Conservation (phyloP, 2,888 invertebrate genomes). For the Cataglyphis livida region DNA sequence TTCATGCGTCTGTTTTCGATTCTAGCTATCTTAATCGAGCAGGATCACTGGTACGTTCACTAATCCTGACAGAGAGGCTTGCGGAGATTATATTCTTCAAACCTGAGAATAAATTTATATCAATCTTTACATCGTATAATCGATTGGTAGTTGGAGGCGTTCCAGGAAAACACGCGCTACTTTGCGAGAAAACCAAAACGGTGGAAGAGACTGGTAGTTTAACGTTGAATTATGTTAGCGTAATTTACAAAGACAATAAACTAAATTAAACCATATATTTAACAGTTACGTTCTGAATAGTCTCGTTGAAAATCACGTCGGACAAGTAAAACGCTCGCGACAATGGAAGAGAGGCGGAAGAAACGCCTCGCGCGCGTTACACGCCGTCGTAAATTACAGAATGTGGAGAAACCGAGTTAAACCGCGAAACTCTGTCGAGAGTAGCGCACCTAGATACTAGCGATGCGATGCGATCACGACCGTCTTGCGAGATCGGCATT, state of each 20-base stretch:
- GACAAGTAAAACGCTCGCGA: slow-evolving; percentile 38
- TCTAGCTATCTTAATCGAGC: slow-evolving; percentile 29
- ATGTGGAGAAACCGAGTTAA: slow-evolving; percentile 12
- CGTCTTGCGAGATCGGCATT: slow-evolving; percentile 67
- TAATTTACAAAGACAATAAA: slow-evolving; percentile 31
- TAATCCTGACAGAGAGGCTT: slow-evolving; percentile 1
- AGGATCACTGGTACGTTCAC: slow-evolving; percentile 37
- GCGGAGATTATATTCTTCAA: neutral
- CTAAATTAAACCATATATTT: slow-evolving; percentile 40
- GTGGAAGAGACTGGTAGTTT: neutral
- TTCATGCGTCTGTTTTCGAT: slow-evolving; percentile 34
- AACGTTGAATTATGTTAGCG: neutral
- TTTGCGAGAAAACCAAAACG: neutral
- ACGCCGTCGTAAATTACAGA: slow-evolving; percentile 47
- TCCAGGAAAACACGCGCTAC: too few species aligned
- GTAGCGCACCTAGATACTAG: neutral
- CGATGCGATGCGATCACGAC: slow-evolving; percentile 33
- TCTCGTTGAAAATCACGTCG: slow-evolving; percentile 33
- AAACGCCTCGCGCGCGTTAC: slow-evolving; percentile 49
- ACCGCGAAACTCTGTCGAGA: slow-evolving; percentile 33
- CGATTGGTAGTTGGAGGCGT: neutral
- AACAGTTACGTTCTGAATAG: slow-evolving; percentile 23
- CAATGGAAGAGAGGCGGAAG: slow-evolving; percentile 49
- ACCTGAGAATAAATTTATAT: neutral
- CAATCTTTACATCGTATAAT: neutral